phyloP scores from a whole-genome alignment of 2,888 invertebrate genomes.

The Trissolcus brochymenae region DNA sequence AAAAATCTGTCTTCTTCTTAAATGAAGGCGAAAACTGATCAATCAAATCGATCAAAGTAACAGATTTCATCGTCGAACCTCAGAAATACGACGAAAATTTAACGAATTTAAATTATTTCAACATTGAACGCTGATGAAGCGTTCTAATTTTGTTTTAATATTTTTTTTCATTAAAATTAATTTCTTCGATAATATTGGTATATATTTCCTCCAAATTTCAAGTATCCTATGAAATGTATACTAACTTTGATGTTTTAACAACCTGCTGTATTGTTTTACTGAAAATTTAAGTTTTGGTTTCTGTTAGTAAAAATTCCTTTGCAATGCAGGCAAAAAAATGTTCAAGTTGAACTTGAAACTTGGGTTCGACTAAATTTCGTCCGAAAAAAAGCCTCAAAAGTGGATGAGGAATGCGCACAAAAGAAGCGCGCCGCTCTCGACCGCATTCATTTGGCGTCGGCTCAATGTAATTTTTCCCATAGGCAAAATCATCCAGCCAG shows the following conservation, averaged over 20 bases:
- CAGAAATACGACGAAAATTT: too few species aligned
- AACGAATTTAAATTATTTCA: too few species aligned
- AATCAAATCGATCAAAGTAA: slow-evolving; percentile 14
- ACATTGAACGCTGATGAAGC: too few species aligned
- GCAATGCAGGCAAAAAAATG: slow-evolving; percentile 24
- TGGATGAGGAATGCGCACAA: slow-evolving; percentile 71
- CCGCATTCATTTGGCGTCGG: slow-evolving; percentile 70
- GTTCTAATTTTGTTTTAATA: too few species aligned
- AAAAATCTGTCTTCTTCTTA: not conserved
- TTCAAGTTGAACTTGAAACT: slow-evolving; percentile 38
- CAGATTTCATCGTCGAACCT: not conserved
- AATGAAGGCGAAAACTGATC: not conserved
- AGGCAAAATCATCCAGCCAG: slow-evolving; percentile 63
- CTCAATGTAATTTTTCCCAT: slow-evolving; percentile 72
- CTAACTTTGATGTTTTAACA: not conserved
- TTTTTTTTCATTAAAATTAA: too few species aligned
- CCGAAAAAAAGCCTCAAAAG: slow-evolving; percentile 34
- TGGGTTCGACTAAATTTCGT: slow-evolving; percentile 29
- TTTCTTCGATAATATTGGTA: too few species aligned
- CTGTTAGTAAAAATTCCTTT: slow-evolving; percentile 25
- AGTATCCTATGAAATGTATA: not conserved
- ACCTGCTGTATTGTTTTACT: slow-evolving; percentile 10
- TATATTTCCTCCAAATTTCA: not conserved
- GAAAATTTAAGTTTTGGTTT: slow-evolving; percentile 6
- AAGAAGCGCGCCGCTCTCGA: slow-evolving; percentile 68